These are phyloP conservation scores for Meta bourneti DNA, from an alignment of 2,888 invertebrate genomes.

Conservation along the genomic window DNA sequence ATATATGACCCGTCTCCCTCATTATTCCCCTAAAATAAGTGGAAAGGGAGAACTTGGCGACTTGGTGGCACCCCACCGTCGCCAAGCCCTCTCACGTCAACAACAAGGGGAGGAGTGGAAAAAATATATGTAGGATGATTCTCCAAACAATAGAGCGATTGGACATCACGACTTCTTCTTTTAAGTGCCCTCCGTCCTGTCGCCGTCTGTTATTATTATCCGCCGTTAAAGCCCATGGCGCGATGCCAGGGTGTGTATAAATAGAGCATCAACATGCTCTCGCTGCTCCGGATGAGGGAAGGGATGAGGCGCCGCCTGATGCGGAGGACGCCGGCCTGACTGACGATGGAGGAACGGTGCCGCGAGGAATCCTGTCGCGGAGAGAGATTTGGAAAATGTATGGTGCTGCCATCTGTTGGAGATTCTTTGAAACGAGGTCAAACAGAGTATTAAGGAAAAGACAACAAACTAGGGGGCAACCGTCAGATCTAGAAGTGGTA, in stretches of 20 bases:
- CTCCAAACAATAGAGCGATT: conserved; percentile 61
- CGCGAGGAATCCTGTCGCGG: background rate
- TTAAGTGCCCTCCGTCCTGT: conserved; percentile 67
- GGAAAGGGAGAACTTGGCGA: conserved; percentile 46
- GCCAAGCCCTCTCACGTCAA: conserved; percentile 51
- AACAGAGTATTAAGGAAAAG: background rate
- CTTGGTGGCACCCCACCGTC: conserved; percentile 49
- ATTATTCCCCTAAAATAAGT: background rate
- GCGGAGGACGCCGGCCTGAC: conserved; percentile 66
- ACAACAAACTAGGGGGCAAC: no score
- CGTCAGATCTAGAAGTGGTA: background rate
- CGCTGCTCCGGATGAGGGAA: conserved; percentile 53
- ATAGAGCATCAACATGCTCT: conserved; percentile 63
- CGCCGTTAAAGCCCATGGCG: conserved; percentile 60
- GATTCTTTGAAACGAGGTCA: background rate
- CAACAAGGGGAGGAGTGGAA: conserved; percentile 33
- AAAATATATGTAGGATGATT: conserved; percentile 43
- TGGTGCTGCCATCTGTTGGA: conserved; percentile 59
- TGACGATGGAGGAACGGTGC: conserved; percentile 28
- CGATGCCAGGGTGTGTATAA: conserved; percentile 61
- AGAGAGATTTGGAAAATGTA: background rate
- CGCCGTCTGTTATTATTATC: conserved; percentile 72
- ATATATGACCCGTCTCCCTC: background rate
- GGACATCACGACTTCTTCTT: conserved; percentile 66
- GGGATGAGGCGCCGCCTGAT: conserved; percentile 60